These are phyloP conservation scores for Drosophila lini DNA, from an alignment of 1,140 invertebrate species.

Conservation along the genomic window DNA sequence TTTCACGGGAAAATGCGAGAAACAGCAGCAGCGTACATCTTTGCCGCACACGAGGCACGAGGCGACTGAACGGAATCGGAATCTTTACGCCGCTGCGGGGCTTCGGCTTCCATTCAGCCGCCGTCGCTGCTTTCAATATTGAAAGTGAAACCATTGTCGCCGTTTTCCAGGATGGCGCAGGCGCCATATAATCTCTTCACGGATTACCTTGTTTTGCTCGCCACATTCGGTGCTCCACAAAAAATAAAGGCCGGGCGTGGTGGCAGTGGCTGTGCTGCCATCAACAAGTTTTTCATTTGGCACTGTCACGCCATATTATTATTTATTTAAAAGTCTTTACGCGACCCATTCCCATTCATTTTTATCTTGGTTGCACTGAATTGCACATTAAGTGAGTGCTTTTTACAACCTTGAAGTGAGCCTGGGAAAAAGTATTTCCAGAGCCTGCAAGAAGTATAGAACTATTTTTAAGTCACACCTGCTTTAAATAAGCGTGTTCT, in stretches of 20 bases:
- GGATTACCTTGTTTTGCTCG: slow-evolving; percentile 64
- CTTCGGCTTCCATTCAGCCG: slow-evolving; percentile 63
- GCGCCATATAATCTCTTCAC: slow-evolving; percentile 38
- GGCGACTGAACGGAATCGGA: slow-evolving; percentile 64
- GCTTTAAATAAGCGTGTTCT: not conserved
- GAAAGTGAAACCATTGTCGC: slow-evolving; percentile 35
- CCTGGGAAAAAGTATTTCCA: not conserved
- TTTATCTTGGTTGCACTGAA: slow-evolving; percentile 30
- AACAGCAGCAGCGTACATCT: slow-evolving; percentile 40
- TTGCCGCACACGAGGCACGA: slow-evolving; percentile 46
- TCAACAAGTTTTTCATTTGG: slow-evolving; percentile 64
- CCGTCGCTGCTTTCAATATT: slow-evolving; percentile 69
- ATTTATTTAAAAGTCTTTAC: slow-evolving; percentile 56
- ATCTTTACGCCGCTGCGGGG: slow-evolving; percentile 55
- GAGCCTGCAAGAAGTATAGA: too few species aligned
- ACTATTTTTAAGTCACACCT: not conserved
- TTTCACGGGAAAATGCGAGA: slow-evolving; percentile 11
- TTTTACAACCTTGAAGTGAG: not conserved
- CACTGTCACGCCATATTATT: slow-evolving; percentile 22
- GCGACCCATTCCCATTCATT: slow-evolving; percentile 47
- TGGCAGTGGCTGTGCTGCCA: not conserved
- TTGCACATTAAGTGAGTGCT: slow-evolving; percentile 8
- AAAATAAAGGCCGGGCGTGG: not conserved
- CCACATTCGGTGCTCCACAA: slow-evolving; percentile 33
- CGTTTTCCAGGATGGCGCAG: slow-evolving; percentile 64